These are phyloP conservation scores for Apotomis capreana DNA, from an alignment of 2,888 invertebrate genomes.

Conservation along the genomic window DNA sequence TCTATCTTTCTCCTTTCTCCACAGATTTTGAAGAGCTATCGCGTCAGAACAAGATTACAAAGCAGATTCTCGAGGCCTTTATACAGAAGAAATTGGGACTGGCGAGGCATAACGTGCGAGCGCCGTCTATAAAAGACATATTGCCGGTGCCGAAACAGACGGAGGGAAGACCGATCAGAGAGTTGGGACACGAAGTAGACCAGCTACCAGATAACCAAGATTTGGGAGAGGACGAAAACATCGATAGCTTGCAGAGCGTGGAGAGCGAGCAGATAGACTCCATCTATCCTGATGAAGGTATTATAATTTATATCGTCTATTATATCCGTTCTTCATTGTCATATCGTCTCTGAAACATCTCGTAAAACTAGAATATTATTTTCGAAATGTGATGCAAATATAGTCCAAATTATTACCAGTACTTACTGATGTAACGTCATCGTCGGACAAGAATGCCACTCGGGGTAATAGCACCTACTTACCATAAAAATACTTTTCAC, in stretches of 20 bases:
- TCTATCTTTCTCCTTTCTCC: conserved; percentile 78
- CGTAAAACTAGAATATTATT: too few species aligned
- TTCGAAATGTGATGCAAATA: too few species aligned
- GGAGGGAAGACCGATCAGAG: conserved; percentile 56
- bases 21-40: conserved; percentile 85
- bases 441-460: too few species aligned
- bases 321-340: too few species aligned
- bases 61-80: conserved; percentile 89
- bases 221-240: conserved; percentile 73
- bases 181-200: conserved; percentile 51
- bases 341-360: not conserved
- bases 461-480: too few species aligned
- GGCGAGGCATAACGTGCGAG: conserved; percentile 71
- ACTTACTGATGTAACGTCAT: too few species aligned
- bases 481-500: too few species aligned
- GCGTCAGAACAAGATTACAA: conserved; percentile 89
- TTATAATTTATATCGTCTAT: conserved; percentile 15
- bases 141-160: conserved; percentile 77
- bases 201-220: conserved; percentile 57
- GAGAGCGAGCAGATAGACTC: conserved; percentile 88
- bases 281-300: conserved; percentile 83
- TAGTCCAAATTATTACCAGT: too few species aligned
- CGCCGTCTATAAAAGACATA: conserved; percentile 86
- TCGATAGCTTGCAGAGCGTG: conserved; percentile 86
- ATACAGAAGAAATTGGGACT: conserved; percentile 88